Evolutionary conservation across 2,113 vertebrate species (phyloP).

Genomic region (Channa maculata): DNA sequence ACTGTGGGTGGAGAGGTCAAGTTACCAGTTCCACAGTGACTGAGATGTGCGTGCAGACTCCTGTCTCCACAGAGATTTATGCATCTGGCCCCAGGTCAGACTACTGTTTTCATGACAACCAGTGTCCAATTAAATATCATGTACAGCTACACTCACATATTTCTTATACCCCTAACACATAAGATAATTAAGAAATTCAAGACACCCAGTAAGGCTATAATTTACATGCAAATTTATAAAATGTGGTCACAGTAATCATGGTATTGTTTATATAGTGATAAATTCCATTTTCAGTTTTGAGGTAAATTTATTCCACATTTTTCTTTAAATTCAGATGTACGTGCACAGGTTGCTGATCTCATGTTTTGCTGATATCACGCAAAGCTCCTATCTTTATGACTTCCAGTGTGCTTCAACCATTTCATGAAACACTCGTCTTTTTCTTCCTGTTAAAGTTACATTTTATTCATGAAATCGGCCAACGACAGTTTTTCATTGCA

Average conservation of each 20-base stretch:
- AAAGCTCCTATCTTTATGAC: not conserved
- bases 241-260: too few relatives aligned
- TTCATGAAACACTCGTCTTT: slow-evolving; percentile 13
- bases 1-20: not conserved
- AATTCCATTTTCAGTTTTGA: too few relatives aligned
- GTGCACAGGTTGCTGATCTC: too few relatives aligned
- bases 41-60: not conserved
- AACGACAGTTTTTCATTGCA: slow-evolving; percentile 14
- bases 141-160: not conserved
- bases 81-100: not conserved
- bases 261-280: too few relatives aligned
- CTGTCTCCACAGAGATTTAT: not conserved
- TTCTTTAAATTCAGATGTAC: too few relatives aligned
- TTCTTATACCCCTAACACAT: not conserved
- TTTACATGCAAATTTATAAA: too few relatives aligned
- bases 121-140: not conserved
- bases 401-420: not conserved
- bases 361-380: not conserved
- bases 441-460: not conserved
- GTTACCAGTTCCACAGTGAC: not conserved
- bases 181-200: too few relatives aligned
- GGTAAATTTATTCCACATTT: too few relatives aligned
- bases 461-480: slow-evolving; percentile 16
- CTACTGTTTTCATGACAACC: not conserved
- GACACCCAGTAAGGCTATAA: too few relatives aligned